phyloP scores from a whole-genome alignment of 2,113 vertebrate species.

The Erpornis zantholeuca region DNA sequence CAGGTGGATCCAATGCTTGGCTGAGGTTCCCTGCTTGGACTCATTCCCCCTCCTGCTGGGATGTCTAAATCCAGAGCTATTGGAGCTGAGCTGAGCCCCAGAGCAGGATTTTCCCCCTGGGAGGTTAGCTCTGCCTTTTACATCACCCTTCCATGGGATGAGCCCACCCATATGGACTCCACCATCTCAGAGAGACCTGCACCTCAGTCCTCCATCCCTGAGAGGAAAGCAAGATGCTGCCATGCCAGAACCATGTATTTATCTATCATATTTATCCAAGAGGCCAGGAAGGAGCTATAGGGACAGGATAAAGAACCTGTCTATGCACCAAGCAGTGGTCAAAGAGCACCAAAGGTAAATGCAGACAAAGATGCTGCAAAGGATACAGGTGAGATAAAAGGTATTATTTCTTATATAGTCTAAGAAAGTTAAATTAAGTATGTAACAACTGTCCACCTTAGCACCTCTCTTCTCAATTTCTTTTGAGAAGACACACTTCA shows the following conservation, averaged over 20 bases:
- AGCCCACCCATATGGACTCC: not conserved
- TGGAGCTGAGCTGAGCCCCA: not conserved
- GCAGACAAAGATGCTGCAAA: not conserved
- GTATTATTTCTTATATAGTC: not conserved
- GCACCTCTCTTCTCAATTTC: not conserved
- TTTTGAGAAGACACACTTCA: not conserved
- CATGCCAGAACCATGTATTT: accelerated
- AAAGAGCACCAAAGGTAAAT: not conserved
- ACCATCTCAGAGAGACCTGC: not conserved
- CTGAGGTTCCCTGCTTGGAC: not conserved
- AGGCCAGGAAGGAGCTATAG: not conserved
- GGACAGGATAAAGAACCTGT: not conserved
- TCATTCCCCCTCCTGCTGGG: not conserved
- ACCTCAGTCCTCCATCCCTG: not conserved
- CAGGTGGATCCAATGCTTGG: not conserved
- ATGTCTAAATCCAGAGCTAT: not conserved
- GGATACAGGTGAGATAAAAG: not conserved
- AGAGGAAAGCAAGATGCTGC: not conserved
- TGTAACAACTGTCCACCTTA: not conserved
- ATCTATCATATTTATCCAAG: not conserved
- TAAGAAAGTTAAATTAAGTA: not conserved
- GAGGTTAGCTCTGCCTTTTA: not conserved
- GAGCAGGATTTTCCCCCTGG: not conserved
- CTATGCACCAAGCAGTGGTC: not conserved
- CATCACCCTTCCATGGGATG: too few species aligned